Percentiles rank a stretch among this genome's conserved stretches.
These are phyloP conservation scores for Eristalinus aeneus DNA, from an alignment of 2,888 invertebrate species.

Conservation along the genomic window DNA sequence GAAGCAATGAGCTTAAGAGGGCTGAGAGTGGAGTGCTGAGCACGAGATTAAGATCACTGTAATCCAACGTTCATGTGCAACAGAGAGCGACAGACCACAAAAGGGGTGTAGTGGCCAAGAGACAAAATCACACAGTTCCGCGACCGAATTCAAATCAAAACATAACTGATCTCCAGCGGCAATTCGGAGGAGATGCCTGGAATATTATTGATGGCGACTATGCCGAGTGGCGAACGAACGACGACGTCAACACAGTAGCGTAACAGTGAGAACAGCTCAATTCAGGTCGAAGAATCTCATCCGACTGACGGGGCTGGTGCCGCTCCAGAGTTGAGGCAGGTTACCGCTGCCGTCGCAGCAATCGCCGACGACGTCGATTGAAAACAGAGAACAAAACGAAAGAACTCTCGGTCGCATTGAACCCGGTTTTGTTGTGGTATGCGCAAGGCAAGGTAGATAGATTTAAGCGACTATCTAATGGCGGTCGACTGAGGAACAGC, in stretches of 20 bases:
- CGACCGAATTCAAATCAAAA: constrained; percentile 46
- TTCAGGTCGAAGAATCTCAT: constrained; percentile 66
- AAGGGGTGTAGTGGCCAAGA: constrained; percentile 24
- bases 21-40: not conserved
- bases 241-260: constrained; percentile 17
- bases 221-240: constrained; percentile 14
- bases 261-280: constrained; percentile 56
- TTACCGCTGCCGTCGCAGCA: constrained; percentile 25
- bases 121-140: constrained; percentile 38
- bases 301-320: constrained; percentile 60
- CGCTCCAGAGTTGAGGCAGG: constrained; percentile 60
- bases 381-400: constrained; percentile 19
- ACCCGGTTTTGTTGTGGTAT: constrained; percentile 62
- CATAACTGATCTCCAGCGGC: constrained; percentile 23
- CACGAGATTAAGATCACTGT: constrained; percentile 50
- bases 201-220: constrained; percentile 8
- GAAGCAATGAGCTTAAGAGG: not conserved
- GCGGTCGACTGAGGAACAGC: constrained; percentile 41
- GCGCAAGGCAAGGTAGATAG: constrained; percentile 35
- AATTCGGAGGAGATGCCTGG: constrained; percentile 1
- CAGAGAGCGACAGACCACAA: constrained; percentile 41
- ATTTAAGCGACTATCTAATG: constrained; percentile 61
- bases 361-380: constrained; percentile 2
- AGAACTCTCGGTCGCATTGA: constrained; percentile 16
- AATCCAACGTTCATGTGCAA: constrained; percentile 34